Evolutionary conservation across 2,888 invertebrate species (phyloP), one percentile per base, ranked within the genome.

Genomic region (Callimorpha dominula): DNA sequence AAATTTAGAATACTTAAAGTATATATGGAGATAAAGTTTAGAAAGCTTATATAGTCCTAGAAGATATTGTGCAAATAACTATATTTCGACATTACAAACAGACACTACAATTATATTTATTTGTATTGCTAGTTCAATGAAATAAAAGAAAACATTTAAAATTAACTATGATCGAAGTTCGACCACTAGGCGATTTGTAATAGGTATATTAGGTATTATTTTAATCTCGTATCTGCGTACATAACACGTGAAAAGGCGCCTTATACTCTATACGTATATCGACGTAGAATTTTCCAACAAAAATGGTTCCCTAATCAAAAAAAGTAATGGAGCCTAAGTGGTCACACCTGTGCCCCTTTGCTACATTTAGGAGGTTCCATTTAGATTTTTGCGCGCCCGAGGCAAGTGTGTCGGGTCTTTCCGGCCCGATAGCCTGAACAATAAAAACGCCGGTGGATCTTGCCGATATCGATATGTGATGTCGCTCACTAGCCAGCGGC

Each of bases 371-470:
- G 81, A 82, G 83, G 84, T 85, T 89, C 92, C 89, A 92, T 93
- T 91, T 91, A 88, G 86, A 89, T 89, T 90, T 90, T 89, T 88
- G 73, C 78, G 71, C 73, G 83, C 85, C 80, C 57, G 81, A 75
- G 86, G 88, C 85, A 72, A 71, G 77, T 81, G 73, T 74, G 77
- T 78, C 77, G 78, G 82, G 81, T 87, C 89, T 89, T 88, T 86
- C 86, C 65, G 84, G 74, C 65, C 71, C 46, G 60, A 87, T 84
- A 84, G 85, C 82, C 81, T 86, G 84, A 86, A 93, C 93, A 92
- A 93, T 93, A 91, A 93, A 93, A 93, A 85, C 90, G 89, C 20
- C n/a, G 83, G 87, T 86, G 85, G 89, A 89, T 92, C 92, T 94
- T 93, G 92, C 69, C 71, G 71, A 72, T 75, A 83, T 94, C 92